phyloP scores from a whole-genome alignment of 2,113 vertebrate species.

The Eulemur macaco region DNA sequence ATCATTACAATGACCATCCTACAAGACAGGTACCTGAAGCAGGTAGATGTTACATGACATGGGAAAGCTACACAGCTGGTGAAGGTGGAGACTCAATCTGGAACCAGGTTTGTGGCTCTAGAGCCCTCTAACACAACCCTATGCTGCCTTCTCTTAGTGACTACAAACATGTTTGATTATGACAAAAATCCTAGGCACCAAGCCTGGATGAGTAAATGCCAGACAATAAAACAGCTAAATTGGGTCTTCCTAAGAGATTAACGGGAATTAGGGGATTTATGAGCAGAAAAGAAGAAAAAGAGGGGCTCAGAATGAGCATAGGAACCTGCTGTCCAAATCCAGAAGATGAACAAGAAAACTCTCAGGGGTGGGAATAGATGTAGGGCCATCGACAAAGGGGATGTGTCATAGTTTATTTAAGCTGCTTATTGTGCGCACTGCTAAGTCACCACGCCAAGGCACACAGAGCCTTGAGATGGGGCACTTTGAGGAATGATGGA shows the following conservation, averaged over 20 bases:
- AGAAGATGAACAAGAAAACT: constrained; percentile 15
- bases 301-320: neutral
- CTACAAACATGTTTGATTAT: neutral
- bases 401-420: neutral
- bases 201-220: neutral
- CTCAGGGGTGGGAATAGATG: neutral
- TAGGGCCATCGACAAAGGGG: neutral
- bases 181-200: neutral
- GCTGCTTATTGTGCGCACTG: neutral
- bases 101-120: neutral
- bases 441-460: neutral
- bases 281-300: neutral
- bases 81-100: neutral
- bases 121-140: neutral
- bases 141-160: neutral
- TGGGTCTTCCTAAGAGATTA: neutral
- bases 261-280: neutral
- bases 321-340: neutral
- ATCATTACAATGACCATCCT: neutral
- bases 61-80: neutral
- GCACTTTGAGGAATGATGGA: neutral
- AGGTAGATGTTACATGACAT: neutral
- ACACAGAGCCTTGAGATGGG: neutral
- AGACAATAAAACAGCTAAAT: neutral
- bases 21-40: neutral